phyloP scores from a whole-genome alignment of 2,113 vertebrate species.

The Bothrops jararaca region DNA sequence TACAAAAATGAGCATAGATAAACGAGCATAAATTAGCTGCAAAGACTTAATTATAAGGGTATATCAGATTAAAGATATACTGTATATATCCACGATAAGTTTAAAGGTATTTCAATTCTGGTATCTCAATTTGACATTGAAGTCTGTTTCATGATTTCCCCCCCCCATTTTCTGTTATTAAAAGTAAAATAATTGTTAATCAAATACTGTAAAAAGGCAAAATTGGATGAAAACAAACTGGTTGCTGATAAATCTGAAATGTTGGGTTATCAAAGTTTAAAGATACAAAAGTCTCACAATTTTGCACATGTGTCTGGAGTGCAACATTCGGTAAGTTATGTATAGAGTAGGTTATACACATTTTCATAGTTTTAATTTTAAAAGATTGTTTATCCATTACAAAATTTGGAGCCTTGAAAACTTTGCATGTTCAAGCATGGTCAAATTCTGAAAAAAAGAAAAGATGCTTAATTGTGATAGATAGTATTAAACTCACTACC shows the following conservation, averaged over 20 bases:
- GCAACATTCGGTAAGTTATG: background rate
- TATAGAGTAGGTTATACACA: background rate
- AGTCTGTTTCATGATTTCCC: no score
- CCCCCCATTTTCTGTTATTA: background rate
- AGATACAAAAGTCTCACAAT: background rate
- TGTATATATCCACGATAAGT: background rate
- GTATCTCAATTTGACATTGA: background rate
- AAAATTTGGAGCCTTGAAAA: background rate
- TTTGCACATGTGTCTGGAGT: background rate
- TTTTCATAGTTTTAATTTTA: background rate
- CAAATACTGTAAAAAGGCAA: background rate
- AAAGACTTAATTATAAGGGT: background rate
- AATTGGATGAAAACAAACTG: background rate
- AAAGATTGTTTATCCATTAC: background rate
- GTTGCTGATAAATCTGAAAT: background rate
- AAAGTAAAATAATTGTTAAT: background rate
- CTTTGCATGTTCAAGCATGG: background rate
- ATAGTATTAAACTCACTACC: background rate
- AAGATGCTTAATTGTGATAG: background rate
- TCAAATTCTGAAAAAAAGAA: background rate
- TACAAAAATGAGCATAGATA: background rate
- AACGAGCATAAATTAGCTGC: background rate
- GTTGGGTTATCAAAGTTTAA: background rate
- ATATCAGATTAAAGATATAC: background rate
- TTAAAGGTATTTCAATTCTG: background rate